These are phyloP conservation scores for Actenoides hombroni DNA, from an alignment of 2,113 vertebrate species.

Conservation along the genomic window DNA sequence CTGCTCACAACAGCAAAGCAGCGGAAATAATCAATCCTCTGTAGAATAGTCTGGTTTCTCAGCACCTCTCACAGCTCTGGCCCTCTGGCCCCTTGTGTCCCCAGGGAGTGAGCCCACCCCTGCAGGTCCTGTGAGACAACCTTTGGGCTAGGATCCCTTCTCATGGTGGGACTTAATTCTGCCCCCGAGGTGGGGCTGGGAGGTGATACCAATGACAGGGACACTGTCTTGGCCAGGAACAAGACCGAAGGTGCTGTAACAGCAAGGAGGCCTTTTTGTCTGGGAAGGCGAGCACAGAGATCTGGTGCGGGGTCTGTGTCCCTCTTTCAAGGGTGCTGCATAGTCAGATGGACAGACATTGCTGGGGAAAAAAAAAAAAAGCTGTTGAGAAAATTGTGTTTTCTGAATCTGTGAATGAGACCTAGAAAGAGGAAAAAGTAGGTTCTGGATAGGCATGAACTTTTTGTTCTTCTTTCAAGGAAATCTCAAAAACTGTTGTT, in stretches of 20 bases:
- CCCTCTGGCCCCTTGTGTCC: background rate
- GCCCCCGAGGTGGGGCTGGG: background rate
- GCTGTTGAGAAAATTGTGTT: background rate
- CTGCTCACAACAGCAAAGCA: background rate
- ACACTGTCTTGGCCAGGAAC: background rate
- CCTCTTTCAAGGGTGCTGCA: background rate
- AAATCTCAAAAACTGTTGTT: background rate
- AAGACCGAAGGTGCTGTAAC: background rate
- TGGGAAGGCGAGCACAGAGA: background rate
- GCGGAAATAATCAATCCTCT: background rate
- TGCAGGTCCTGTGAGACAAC: accelerated
- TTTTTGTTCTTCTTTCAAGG: background rate
- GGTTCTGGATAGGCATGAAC: background rate
- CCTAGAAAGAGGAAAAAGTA: background rate
- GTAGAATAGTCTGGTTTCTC: background rate
- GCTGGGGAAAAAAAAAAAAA: background rate
- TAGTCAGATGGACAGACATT: background rate
- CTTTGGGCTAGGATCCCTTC: background rate
- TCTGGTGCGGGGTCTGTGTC: background rate
- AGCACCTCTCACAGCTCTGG: background rate
- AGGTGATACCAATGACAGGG: accelerated
- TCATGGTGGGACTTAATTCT: background rate
- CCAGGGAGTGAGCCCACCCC: background rate
- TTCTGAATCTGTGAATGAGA: background rate
- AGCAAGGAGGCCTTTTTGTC: background rate